phyloP scores from a whole-genome alignment of 2,113 vertebrate genomes.

The Crotalus tigris region DNA sequence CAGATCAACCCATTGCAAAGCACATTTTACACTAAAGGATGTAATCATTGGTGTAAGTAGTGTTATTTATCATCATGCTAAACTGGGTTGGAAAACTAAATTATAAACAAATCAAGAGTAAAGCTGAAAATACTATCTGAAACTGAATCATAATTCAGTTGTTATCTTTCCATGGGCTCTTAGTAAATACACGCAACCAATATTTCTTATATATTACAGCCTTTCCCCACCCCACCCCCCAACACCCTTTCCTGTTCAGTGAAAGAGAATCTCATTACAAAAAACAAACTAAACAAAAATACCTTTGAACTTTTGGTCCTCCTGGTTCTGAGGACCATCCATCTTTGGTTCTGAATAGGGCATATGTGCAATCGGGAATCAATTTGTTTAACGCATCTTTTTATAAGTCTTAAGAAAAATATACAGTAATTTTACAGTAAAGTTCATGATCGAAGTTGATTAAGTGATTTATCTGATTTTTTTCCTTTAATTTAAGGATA shows the following conservation, averaged over 20 bases:
- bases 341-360: not conserved
- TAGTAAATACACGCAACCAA: conserved; percentile 73
- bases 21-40: conserved; percentile 44
- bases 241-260: conserved; percentile 71
- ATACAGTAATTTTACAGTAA: not conserved
- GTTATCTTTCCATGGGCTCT: conserved; percentile 55
- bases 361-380: not conserved
- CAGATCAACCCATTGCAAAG: conserved; percentile 32
- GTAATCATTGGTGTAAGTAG: conserved; percentile 29
- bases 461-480: not conserved
- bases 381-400: not conserved
- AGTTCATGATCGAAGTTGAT: not conserved
- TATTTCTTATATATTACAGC: conserved; percentile 68
- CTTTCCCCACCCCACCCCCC: not conserved
- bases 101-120: conserved; percentile 26
- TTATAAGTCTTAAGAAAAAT: not conserved
- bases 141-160: conserved; percentile 30
- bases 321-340: not conserved
- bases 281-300: not conserved
- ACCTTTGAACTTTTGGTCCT: not conserved
- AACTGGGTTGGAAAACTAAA: conserved; percentile 6
- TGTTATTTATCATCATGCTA: conserved; percentile 58
- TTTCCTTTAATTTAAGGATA: not conserved
- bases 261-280: conserved; percentile 49
- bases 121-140: conserved; percentile 40